Evolutionary conservation across 2,113 vertebrate species (phyloP), one percentile per base, ranked within the genome.

Genomic region (Manacus vitellinus): DNA sequence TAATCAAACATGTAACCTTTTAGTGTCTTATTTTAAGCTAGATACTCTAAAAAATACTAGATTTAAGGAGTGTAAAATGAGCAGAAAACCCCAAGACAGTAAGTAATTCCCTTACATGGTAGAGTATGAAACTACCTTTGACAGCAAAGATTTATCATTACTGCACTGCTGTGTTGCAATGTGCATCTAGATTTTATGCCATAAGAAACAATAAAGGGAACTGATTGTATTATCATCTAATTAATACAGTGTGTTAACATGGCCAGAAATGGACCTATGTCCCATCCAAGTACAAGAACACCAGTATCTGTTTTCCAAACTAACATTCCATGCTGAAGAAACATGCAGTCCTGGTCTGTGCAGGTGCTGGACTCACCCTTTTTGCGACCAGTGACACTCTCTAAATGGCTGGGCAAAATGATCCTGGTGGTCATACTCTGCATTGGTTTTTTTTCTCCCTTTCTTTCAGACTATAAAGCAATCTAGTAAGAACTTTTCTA

Each of bases 1-100:
- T 96, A 85, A 95, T 89, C 54, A 94, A 93, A 90, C 35, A 37
- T 56, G 19, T 71, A 94, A 85, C n/a, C 35, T 87, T 92, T 93
- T 80, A 93, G 16, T 71, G 19, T 82, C 76, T 85, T 79, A 56
- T 83, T 90, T 90, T 68, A 79, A 85, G 78, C 25, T 23, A 24
- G 33, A 62, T 70, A 31, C 25, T 75, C 31, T 39, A 90, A 84
- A 77, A 78, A 86, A 88, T 77, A 62, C 27, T 67, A 85, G 41
- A 61, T 79, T 82, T 86, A 89, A 82, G 76, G 75, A 62, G 23
- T 51, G n/a, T 61, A 59, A 95, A 94, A 81, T 78, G 44, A 79
- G 33, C 30, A 75, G 33, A 74, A 91, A 96, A 5, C 22, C 30
- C 39, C 10, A 66, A 72, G 63, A 80, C 31, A 73, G 35, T 75